phyloP scores from a whole-genome alignment of 2,888 invertebrate species.

The Adelognathus sp. region DNA sequence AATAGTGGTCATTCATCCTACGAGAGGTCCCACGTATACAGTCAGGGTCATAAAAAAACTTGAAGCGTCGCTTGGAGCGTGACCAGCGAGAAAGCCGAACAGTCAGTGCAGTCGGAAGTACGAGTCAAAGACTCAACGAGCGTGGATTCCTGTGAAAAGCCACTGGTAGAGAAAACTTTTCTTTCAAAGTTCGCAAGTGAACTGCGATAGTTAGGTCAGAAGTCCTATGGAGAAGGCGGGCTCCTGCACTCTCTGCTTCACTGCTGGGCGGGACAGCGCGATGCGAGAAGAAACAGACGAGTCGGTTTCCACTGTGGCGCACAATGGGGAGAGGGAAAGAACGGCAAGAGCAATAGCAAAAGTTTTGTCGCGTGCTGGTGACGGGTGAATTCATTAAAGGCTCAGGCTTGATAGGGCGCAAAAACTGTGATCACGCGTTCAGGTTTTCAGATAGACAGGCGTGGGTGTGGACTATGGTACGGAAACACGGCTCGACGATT shows the following conservation, averaged over 20 bases:
- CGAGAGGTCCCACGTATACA: no score
- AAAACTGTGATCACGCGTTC: slow-evolving; percentile 30
- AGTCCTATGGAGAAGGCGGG: slow-evolving; percentile 10
- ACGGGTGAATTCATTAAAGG: slow-evolving; percentile 58
- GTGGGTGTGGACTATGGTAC: neutral
- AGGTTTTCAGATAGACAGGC: neutral
- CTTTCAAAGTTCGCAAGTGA: slow-evolving; percentile 17
- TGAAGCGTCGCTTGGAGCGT: neutral
- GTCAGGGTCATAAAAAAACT: no score
- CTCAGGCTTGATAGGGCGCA: slow-evolving; percentile 4
- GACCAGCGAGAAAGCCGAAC: neutral
- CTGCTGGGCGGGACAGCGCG: slow-evolving; percentile 9
- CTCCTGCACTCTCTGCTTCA: neutral
- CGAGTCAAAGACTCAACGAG: neutral
- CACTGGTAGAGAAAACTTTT: neutral
- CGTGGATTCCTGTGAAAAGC: neutral
- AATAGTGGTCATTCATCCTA: no score
- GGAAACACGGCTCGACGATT: neutral
- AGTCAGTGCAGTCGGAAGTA: neutral
- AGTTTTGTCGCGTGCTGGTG: slow-evolving; percentile 52
- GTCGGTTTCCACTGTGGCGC: slow-evolving; percentile 25
- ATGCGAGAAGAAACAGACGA: slow-evolving; percentile 24
- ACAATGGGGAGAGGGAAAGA: neutral
- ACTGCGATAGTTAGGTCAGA: slow-evolving; percentile 28
- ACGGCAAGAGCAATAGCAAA: slow-evolving; percentile 15